phyloP scores from a whole-genome alignment of 1,140 invertebrate genomes.

The Oryzaephilus surinamensis region DNA sequence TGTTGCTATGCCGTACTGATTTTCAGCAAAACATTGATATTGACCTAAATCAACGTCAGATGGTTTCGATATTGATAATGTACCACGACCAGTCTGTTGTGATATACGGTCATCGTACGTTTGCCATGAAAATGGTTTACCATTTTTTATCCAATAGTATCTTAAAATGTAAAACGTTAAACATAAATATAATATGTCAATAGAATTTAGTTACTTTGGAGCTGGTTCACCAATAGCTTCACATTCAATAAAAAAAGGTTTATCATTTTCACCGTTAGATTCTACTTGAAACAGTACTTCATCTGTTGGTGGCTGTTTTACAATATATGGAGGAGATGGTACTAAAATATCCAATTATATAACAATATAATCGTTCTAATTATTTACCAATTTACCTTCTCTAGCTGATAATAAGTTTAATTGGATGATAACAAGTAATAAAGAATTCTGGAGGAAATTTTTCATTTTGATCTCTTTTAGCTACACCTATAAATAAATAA shows the following conservation, averaged over 20 bases:
- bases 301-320: slow-evolving; percentile 82
- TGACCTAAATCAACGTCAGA: slow-evolving; percentile 87
- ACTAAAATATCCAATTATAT: slow-evolving; percentile 38
- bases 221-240: slow-evolving; percentile 86
- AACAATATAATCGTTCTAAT: slow-evolving; percentile 4
- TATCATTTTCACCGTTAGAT: slow-evolving; percentile 71
- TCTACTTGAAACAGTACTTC: slow-evolving; percentile 87
- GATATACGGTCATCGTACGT: slow-evolving; percentile 88
- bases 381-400: too few relatives aligned
- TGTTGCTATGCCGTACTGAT: slow-evolving; percentile 87
- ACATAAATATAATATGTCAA: slow-evolving; percentile 17
- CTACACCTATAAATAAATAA: too few relatives aligned
- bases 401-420: too few relatives aligned
- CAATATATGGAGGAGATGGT: slow-evolving; percentile 77
- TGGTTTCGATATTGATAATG: slow-evolving; percentile 79
- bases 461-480: neutral
- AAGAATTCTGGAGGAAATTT: neutral
- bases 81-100: slow-evolving; percentile 83
- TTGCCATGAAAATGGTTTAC: slow-evolving; percentile 80
- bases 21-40: slow-evolving; percentile 95
- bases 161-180: slow-evolving; percentile 44
- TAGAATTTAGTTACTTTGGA: slow-evolving; percentile 54
- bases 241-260: slow-evolving; percentile 90
- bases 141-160: slow-evolving; percentile 95
- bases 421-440: neutral